Evolutionary conservation across 2,113 vertebrate species (phyloP), one percentile per base, ranked within the genome.

Genomic region (Tauraco erythrolophus): DNA sequence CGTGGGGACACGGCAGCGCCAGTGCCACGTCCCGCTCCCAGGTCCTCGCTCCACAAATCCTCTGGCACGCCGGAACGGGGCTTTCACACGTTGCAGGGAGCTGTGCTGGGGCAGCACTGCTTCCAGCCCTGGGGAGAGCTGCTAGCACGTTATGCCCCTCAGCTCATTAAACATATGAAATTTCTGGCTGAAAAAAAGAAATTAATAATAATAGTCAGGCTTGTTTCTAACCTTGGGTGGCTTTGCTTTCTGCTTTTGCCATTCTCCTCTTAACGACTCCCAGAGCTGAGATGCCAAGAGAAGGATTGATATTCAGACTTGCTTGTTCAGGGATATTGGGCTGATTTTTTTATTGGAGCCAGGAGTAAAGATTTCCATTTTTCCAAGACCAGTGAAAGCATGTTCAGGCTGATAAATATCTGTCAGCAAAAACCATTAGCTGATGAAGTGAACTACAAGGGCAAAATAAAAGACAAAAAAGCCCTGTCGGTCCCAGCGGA

Each of bases 361-460:
- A 94, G 51, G 88, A 94, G 86, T 62, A 81, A 93, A 93, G 97
- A 64, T 35, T 81, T 92, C 46, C 89, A 6, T 89, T 96, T 94
- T 90, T 64, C 68, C 71, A 89, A 90, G 92, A 2, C 33, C 19
- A 58, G 35, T 85, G 79, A 58, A 90, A 94, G 79, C 88, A 15
- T 48, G 71, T 89, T 92, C 83, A 68, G 88, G 88, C 43, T 94
- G 95, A 97, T 94, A 96, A 97, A 96, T 94, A 75, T 9, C 92
- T 84, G 92, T 78, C 96, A 97, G 94, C 94, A 94, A 64, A 82
- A 94, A 2, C 94, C 88, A 97, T 94, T 78, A 94, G 88, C 76
- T 94, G 88, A 94, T 91, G 66, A 84, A 71, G 56, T 37, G 68
- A 88, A 71, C 41, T 43, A 17, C 68, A 71, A 70, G 31, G 81